Evolutionary conservation across 2,888 invertebrate genomes (phyloP).

Genomic region (Diplolepis rosae): DNA sequence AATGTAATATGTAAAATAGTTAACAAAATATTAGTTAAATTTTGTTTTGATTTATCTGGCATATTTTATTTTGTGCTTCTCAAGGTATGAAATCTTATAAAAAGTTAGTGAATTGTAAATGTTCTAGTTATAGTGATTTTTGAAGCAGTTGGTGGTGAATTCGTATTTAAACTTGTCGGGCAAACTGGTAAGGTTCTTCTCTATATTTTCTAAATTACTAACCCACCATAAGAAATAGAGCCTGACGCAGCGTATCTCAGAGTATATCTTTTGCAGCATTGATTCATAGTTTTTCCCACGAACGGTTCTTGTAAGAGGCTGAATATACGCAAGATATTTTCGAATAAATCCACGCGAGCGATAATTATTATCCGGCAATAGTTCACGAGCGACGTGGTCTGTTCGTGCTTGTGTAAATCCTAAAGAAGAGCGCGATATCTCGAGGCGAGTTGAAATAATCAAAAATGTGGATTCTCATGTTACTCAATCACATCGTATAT

Average conservation of each 20-base stretch:
- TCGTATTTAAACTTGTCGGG: neutral
- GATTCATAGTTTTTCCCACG: slow-evolving; percentile 29
- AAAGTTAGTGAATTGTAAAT: too few species aligned
- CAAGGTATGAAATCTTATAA: too few species aligned
- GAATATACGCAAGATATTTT: slow-evolving; percentile 18
- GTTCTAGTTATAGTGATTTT: too few species aligned
- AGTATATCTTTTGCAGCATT: slow-evolving; percentile 16
- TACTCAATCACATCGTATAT: slow-evolving; percentile 47
- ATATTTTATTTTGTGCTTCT: too few species aligned
- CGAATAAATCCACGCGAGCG: slow-evolving; percentile 24
- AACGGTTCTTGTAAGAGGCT: slow-evolving; percentile 10
- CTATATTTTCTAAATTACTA: slow-evolving; percentile 1
- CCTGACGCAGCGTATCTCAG: slow-evolving; percentile 19
- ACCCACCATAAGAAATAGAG: slow-evolving; percentile 1
- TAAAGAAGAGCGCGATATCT: neutral
- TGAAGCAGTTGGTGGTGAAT: too few species aligned
- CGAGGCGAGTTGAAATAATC: slow-evolving; percentile 8
- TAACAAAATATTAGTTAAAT: too few species aligned
- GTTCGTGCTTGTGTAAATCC: slow-evolving; percentile 23
- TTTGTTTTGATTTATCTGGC: too few species aligned
- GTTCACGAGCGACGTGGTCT: slow-evolving; percentile 15
- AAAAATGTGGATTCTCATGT: slow-evolving; percentile 46
- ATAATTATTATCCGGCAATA: slow-evolving; percentile 29
- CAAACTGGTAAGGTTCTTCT: neutral
- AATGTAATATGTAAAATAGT: too few species aligned